Base-by-base conservation (phyloP, 2,113 vertebrate species). In the Stomatorhinus ivindoensis region DNA sequence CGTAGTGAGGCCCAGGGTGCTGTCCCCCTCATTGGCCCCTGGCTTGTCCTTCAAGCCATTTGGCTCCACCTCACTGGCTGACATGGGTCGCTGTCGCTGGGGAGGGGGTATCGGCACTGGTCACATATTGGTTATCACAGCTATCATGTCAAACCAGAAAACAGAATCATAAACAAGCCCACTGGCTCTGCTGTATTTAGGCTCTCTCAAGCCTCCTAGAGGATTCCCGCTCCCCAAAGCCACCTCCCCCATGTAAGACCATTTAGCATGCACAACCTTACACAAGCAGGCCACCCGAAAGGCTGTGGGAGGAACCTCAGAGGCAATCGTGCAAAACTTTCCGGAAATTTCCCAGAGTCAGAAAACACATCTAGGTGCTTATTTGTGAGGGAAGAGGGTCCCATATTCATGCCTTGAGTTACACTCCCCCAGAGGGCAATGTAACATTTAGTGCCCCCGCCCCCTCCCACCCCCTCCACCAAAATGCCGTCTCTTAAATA, bases 1-100 rank as follows among this genome's bases (percentile, higher is more conserved):
- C 92, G 97, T 94, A 6, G 96, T 97, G 65, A 99, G 93, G 27
- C 95, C 96, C 90, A 98, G 93, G 61, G 97, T 95, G 93, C 96
- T 96, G 88, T 94, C 96, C 91, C 92, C 92, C 88, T 94, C 95
- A 91, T 93, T 97, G 73, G 93, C 93, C 19, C 90, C 90, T 87
- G 76, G 88, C 92, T 96, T 97, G 92, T 97, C 97, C 90, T 94
- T 97, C 61, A 94, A 86, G 0, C 93, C 93, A 61, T 94, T 96
- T 88, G 93, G 92, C 91, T 98, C 98, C 2, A 95, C 94, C 86
- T 96, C 96, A 10, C 90, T 95, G 73, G 96, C 95, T 93, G 97
- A 96, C 10, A 95, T 90, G 24, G 96, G 95, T 91, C 95, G 96
- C 91, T 97, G 94, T 87, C 88, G 94, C 97, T 98, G 92, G 65